These are phyloP conservation scores for Reticulitermes lucifugus DNA, from an alignment of 2,888 invertebrate genomes.

Conservation along the genomic window DNA sequence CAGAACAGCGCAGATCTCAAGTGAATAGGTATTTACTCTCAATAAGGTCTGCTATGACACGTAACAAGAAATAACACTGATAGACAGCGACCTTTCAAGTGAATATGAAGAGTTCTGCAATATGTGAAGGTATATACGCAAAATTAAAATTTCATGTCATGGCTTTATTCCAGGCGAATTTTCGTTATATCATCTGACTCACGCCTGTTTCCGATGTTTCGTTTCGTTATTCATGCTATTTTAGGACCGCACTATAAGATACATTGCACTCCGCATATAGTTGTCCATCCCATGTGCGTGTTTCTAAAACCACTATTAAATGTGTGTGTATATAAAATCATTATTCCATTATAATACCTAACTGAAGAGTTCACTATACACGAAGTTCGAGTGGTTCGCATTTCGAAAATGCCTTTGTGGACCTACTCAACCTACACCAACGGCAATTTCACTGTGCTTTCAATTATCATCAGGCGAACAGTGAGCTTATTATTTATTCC, in stretches of 20 bases:
- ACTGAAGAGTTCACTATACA: not conserved
- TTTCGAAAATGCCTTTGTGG: conserved; percentile 2
- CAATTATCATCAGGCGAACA: conserved; percentile 36
- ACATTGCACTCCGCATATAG: not conserved
- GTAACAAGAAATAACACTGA: not conserved
- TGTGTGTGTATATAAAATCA: not conserved
- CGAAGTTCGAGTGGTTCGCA: conserved; percentile 1
- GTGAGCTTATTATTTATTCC: conserved; percentile 37
- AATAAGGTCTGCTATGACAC: not conserved
- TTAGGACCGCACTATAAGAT: not conserved
- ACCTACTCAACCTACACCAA: not conserved
- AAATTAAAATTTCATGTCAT: not conserved
- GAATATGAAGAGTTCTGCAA: not conserved
- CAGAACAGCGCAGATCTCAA: too few relatives aligned
- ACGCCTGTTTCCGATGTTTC: not conserved
- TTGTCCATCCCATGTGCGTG: not conserved
- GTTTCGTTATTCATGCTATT: not conserved
- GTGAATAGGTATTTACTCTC: not conserved
- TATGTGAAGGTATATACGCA: not conserved
- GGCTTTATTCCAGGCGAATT: not conserved
- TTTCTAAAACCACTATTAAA: not conserved
- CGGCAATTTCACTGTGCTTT: conserved; percentile 19
- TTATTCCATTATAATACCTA: not conserved
- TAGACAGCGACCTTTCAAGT: not conserved
- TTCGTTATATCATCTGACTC: not conserved